A percentile compares a stretch with the other conserved stretches of the same genome.
Evolutionary conservation across 2,113 vertebrate genomes (phyloP).

Genomic region (Heliornis fulica): DNA sequence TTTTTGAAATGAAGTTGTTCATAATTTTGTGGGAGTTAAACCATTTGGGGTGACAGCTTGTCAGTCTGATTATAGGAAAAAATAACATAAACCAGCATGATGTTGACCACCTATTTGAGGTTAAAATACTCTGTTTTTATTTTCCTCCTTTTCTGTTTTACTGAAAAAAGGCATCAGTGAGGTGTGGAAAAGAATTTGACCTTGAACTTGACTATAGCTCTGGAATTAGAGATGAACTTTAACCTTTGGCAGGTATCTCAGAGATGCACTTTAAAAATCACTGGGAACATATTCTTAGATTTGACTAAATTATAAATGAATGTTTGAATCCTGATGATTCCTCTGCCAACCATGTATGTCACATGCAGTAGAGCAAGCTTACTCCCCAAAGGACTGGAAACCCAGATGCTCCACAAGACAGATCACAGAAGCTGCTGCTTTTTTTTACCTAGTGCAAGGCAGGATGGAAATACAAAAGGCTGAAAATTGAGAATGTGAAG

Average conservation of each 20-base stretch:
- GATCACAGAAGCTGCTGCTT: not conserved
- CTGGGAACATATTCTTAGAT: not conserved
- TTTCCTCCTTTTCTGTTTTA: not conserved
- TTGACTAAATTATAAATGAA: not conserved
- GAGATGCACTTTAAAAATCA: not conserved
- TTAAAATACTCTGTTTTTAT: not conserved
- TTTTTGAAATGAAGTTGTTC: not conserved
- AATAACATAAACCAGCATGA: not conserved
- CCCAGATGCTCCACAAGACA: not conserved
- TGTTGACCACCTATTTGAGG: not conserved
- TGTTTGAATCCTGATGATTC: not conserved
- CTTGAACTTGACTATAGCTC: not conserved
- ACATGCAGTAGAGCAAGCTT: not conserved
- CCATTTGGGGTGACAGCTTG: not conserved
- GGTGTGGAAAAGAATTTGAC: not conserved
- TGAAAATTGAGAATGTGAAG: not conserved
- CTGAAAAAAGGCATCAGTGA: not conserved
- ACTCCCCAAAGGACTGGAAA: not conserved
- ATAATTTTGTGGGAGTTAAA: slow-evolving; percentile 9
- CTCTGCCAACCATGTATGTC: not conserved
- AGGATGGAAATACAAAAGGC: not conserved
- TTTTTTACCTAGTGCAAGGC: not conserved
- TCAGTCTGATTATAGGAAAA: not conserved
- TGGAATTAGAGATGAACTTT: not conserved
- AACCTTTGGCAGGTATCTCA: not conserved